phyloP scores from a whole-genome alignment of 2,113 vertebrate species.

The Macquaria ambigua region DNA sequence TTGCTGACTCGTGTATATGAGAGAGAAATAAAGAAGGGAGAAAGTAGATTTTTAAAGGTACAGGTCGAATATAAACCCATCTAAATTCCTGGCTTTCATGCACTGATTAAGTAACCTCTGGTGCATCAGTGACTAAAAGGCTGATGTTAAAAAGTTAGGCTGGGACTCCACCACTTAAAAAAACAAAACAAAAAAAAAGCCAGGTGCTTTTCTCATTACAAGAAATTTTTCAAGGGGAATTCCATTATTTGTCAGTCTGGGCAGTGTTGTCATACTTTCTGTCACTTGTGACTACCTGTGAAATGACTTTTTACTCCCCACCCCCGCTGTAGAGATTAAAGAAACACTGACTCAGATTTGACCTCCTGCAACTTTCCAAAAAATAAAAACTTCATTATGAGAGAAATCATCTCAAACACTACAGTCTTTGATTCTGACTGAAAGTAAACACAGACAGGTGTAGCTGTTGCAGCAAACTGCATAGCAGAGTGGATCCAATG shows the following conservation, averaged over 20 bases:
- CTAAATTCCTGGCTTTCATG: neutral
- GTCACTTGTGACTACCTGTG: neutral
- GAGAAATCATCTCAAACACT: neutral
- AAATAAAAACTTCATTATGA: neutral
- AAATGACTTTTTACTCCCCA: slow-evolving; percentile 1
- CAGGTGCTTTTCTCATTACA: slow-evolving; percentile 31
- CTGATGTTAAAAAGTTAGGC: neutral
- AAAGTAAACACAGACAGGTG: neutral
- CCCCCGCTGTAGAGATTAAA: neutral
- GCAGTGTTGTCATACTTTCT: neutral
- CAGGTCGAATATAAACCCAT: neutral
- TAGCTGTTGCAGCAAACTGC: neutral
- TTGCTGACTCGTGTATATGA: neutral
- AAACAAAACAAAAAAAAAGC: neutral
- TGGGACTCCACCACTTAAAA: slow-evolving; percentile 14
- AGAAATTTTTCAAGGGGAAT: slow-evolving; percentile 20
- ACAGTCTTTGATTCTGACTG: neutral
- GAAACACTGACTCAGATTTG: neutral
- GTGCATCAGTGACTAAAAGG: neutral
- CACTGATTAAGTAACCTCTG: too few species aligned
- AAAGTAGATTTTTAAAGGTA: neutral
- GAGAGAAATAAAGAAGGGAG: neutral
- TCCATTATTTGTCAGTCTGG: slow-evolving; percentile 14
- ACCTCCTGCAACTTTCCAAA: neutral
- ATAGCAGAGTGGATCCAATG: neutral